These are phyloP conservation scores for Caenorhabditis sp. DNA, from an alignment of 2,888 invertebrate species.

Conservation along the genomic window DNA sequence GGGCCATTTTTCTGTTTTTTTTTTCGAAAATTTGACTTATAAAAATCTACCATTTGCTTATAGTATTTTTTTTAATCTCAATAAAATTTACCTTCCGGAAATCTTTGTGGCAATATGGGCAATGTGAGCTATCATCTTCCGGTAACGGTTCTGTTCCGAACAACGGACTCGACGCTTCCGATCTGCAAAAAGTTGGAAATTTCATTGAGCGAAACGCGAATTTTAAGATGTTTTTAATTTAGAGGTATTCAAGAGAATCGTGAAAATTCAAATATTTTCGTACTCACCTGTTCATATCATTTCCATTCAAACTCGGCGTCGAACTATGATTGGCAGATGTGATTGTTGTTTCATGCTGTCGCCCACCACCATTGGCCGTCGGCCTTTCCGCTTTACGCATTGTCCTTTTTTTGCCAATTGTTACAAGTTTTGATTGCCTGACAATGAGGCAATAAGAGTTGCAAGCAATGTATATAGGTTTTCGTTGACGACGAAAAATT, in stretches of 20 bases:
- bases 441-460: neutral
- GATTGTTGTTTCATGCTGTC: too few relatives aligned
- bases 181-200: conserved; percentile 23
- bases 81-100: conserved; percentile 54
- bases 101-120: conserved; percentile 66
- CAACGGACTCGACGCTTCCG: conserved; percentile 49
- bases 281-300: conserved; percentile 18
- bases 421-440: conserved; percentile 1
- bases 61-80: neutral
- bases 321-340: conserved; percentile 24
- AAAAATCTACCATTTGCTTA: too few relatives aligned
- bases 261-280: neutral
- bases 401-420: neutral
- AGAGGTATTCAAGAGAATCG: too few relatives aligned
- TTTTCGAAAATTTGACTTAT: too few relatives aligned
- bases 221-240: too few relatives aligned
- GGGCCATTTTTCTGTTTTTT: too few relatives aligned
- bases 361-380: conserved; percentile 9
- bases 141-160: conserved; percentile 58
- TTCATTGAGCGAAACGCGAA: too few relatives aligned
- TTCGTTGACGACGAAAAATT: neutral
- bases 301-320: conserved; percentile 33
- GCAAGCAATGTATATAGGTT: neutral
- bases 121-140: conserved; percentile 53
- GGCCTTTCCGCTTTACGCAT: conserved; percentile 1